Evolutionary conservation across 2,797 vertebrate species (phyloP), one percentile per base, ranked within the genome.

Genomic region (Parauchenoglanis ngamensis): DNA sequence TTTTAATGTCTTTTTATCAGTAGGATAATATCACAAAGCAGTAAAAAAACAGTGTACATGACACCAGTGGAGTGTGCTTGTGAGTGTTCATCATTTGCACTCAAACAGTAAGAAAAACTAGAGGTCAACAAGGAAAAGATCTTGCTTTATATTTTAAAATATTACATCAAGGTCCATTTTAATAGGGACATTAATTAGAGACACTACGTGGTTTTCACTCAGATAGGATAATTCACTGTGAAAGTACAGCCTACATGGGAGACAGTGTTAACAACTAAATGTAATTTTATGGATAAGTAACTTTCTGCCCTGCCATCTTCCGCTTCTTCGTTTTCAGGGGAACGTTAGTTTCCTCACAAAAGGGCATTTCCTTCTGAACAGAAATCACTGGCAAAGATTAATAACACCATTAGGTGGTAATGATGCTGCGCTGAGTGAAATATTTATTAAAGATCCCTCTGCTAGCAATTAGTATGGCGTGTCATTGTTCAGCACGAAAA

Each of bases 381-480:
- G 94, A 95, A 96, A 96, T 96, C 95, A 95, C 94, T 92, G 92
- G 94, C 92, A 91, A 93, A 96, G 95, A 96, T 96, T 95, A 96
- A 96, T 95, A 96, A 96, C 93, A 92, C 94, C 93, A 96, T 95
- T 95, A 96, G 94, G 92, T 94, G 91, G 94, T 96, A 96, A 96
- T 95, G 95, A 96, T 96, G 95, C 95, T 93, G 94, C 92, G 89
- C 92, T 91, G 94, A 95, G 95, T 96, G 93, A 95, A 96, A 95
- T 96, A 96, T 96, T 96, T 96, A 96, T 96, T 96, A 96, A 96
- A 96, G 94, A 96, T 96, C 96, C 96, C 96, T 96, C 94, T 96
- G 95, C 95, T 96, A 95, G 95, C 95, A 96, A 96, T 96, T 96
- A 96, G 94, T 93, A 94, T 95, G 94, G 93, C 94, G 94, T 95